phyloP scores from a whole-genome alignment of 2,113 vertebrate species.

The Mesembrinibis cayennensis region DNA sequence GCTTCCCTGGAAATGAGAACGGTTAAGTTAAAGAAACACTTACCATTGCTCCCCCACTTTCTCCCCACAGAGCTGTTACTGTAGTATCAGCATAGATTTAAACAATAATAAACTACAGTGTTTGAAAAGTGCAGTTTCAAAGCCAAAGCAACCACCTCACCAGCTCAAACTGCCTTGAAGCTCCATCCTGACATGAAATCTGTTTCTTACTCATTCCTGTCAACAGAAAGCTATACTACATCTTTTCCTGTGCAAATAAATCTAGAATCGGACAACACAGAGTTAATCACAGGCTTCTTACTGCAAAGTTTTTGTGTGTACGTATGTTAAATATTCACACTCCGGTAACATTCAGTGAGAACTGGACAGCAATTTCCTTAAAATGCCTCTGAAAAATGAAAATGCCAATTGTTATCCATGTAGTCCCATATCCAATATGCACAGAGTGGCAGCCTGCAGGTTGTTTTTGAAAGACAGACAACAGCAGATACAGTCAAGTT shows the following conservation, averaged over 20 bases:
- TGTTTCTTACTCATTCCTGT: not conserved
- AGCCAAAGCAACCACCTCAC: not conserved
- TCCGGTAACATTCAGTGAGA: not conserved
- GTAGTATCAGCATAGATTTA: not conserved
- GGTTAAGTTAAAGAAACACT: not conserved
- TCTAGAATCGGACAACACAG: not conserved
- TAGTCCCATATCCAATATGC: not conserved
- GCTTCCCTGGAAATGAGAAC: constrained; percentile 77
- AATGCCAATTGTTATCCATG: not conserved
- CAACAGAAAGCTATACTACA: not conserved
- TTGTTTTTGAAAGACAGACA: not conserved
- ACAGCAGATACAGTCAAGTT: not conserved
- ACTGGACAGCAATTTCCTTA: not conserved
- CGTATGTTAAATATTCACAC: not conserved
- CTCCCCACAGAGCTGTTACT: not conserved
- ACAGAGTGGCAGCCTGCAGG: not conserved
- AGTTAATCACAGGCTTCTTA: not conserved
- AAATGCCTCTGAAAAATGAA: not conserved
- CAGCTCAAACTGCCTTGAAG: not conserved
- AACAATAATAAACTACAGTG: not conserved
- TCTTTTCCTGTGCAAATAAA: not conserved
- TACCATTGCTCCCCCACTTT: not conserved
- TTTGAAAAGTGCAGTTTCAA: not conserved
- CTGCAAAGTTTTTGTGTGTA: not conserved
- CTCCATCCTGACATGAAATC: not conserved